A percentile compares a stretch with the other conserved stretches of the same genome.
Evolutionary conservation across 2,888 invertebrate genomes (phyloP).

Genomic region (Agrilus biguttatus): DNA sequence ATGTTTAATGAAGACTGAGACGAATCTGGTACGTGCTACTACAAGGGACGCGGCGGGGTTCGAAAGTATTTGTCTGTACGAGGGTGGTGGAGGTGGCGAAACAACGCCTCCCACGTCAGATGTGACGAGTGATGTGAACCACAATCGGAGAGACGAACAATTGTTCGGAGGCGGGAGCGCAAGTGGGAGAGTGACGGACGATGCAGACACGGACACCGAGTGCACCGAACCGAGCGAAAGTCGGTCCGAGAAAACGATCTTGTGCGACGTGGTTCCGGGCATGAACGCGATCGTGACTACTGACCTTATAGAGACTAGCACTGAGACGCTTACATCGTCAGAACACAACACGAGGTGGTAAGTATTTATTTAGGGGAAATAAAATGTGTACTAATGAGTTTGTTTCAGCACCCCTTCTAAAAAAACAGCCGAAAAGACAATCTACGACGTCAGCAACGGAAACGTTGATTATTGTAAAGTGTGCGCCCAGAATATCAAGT

Average conservation of each 20-base stretch:
- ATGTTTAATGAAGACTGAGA: conserved; percentile 18
- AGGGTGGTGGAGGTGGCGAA: conserved; percentile 5
- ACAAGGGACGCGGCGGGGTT: conserved; percentile 9
- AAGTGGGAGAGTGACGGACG: conserved; percentile 13
- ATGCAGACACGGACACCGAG: conserved; percentile 20
- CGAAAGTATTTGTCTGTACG: conserved; percentile 13
- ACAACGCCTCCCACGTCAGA: conserved; percentile 7
- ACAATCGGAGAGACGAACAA: conserved; percentile 4
- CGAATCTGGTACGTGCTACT: conserved; percentile 2
- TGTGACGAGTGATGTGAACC: conserved; percentile 11
- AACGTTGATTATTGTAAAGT: conserved; percentile 21
- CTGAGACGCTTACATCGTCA: conserved; percentile 36
- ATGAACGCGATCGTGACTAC: conserved; percentile 8
- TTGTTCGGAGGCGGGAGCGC: conserved; percentile 4
- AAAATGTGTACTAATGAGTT: too few species aligned
- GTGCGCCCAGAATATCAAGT: conserved; percentile 23
- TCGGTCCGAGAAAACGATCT: conserved; percentile 20
- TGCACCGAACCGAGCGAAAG: conserved; percentile 18
- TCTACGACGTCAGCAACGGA: conserved; percentile 15
- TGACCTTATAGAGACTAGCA: conserved; percentile 32
- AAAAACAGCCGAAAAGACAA: conserved; percentile 24
- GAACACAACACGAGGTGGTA: not conserved
- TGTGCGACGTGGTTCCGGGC: conserved; percentile 7
- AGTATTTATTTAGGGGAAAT: not conserved
- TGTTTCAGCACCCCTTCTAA: conserved; percentile 21